Evolutionary conservation across 2,888 invertebrate genomes (phyloP).

Genomic region (Lepidocyrtoides sp.): DNA sequence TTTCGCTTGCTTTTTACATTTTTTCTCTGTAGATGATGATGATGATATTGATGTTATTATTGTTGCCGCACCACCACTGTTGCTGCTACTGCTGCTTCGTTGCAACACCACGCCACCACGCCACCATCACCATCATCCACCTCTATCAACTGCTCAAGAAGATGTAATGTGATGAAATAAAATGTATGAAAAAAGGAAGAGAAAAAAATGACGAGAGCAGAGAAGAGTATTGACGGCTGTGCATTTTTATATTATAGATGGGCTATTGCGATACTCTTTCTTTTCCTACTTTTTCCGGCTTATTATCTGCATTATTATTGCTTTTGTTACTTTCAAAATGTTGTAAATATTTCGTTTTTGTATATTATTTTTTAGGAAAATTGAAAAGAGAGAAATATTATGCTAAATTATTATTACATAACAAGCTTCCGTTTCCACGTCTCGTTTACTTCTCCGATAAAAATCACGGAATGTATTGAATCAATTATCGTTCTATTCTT

Average conservation of each 20-base stretch:
- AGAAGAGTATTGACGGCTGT: neutral
- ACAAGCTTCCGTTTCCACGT: neutral
- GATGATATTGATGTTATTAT: slow-evolving; percentile 11
- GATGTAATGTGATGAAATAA: slow-evolving; percentile 32
- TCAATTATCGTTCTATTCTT: neutral
- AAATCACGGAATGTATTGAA: neutral
- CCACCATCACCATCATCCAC: neutral
- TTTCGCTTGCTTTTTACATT: slow-evolving; percentile 15
- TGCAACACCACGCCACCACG: too few species aligned
- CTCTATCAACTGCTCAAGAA: neutral
- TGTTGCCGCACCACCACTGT: neutral
- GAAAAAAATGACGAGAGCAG: neutral
- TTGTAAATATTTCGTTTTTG: neutral
- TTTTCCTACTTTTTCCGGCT: slow-evolving; percentile 7
- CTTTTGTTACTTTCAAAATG: neutral
- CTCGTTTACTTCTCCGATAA: neutral
- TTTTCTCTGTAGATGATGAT: slow-evolving; percentile 3
- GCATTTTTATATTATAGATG: neutral
- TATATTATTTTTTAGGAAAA: neutral
- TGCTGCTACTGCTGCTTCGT: slow-evolving; percentile 4
- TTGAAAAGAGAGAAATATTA: neutral
- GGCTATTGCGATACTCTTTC: slow-evolving; percentile 12
- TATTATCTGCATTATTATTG: neutral
- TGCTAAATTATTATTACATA: neutral
- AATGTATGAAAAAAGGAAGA: slow-evolving; percentile 1